Conservation (phyloP, 2,888 invertebrate genomes). For the Limnephilus marmoratus region DNA sequence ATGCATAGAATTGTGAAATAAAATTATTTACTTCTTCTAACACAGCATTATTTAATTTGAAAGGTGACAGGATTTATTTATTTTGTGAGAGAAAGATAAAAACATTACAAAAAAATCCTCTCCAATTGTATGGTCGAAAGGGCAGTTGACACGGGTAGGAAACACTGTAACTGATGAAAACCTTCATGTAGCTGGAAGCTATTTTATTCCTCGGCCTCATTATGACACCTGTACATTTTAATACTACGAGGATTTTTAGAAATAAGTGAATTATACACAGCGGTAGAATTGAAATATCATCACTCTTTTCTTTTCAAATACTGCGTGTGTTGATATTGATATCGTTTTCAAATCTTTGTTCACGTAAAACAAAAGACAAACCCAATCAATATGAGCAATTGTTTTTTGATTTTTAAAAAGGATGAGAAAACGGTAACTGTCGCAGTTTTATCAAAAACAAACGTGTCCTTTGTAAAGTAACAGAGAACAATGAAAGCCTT, state of each 20-base stretch:
- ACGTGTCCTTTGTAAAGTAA: background rate
- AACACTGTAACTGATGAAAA: background rate
- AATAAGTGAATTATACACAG: background rate
- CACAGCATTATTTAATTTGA: background rate
- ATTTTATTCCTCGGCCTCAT: background rate
- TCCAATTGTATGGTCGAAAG: background rate
- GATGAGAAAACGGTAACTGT: background rate
- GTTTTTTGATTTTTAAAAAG: background rate
- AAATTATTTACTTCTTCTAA: too few relatives aligned
- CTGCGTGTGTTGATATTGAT: too few relatives aligned
- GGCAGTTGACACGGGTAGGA: background rate
- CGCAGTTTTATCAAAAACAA: background rate
- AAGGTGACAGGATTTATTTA: background rate
- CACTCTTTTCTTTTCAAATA: too few relatives aligned
- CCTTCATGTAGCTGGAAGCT: background rate
- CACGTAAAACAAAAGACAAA: background rate
- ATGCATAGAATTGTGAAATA: background rate
- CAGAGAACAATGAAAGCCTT: background rate
- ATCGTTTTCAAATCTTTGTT: background rate
- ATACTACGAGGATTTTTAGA: background rate
- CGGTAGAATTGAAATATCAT: background rate
- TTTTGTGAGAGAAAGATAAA: background rate
- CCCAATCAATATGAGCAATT: background rate
- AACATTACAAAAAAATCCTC: background rate
- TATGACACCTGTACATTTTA: too few relatives aligned